These are phyloP conservation scores for Orgyia antiqua DNA, from an alignment of 2,888 invertebrate genomes.

Conservation along the genomic window DNA sequence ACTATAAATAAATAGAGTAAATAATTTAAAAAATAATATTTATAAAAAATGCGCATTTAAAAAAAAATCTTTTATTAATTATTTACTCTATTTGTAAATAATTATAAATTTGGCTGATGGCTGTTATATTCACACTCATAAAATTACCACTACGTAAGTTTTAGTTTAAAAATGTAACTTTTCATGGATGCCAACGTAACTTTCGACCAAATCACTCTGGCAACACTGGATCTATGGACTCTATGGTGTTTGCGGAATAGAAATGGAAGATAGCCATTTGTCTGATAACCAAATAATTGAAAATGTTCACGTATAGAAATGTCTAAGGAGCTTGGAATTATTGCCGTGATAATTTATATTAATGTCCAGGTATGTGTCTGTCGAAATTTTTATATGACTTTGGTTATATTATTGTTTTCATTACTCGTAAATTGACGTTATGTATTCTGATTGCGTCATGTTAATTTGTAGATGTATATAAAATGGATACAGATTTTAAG, in stretches of 20 bases:
- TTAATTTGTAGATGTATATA: conserved; percentile 34
- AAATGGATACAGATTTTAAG: background rate
- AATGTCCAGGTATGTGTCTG: conserved; percentile 37
- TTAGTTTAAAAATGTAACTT: too few relatives aligned
- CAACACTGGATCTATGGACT: conserved; percentile 7
- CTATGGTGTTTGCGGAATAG: conserved; percentile 38
- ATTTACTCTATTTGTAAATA: too few relatives aligned
- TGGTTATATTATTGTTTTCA: conserved; percentile 70
- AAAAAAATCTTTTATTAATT: too few relatives aligned
- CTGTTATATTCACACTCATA: too few relatives aligned
- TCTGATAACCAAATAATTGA: conserved; percentile 43
- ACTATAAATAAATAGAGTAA: too few relatives aligned
- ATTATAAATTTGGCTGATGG: too few relatives aligned
- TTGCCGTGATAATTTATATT: conserved; percentile 16
- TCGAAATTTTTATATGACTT: conserved; percentile 35
- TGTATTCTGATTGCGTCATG: conserved; percentile 73
- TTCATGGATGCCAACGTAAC: too few relatives aligned
- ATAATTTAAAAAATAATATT: too few relatives aligned
- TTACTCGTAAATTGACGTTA: conserved; percentile 56
- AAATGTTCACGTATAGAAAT: conserved; percentile 18
- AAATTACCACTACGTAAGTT: too few relatives aligned
- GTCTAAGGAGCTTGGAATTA: too few relatives aligned
- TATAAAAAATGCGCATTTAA: too few relatives aligned
- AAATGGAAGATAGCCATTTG: conserved; percentile 66
- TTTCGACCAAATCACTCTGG: too few relatives aligned